Base-by-base conservation (phyloP, 2,113 vertebrate genomes). In the Melanerpes aurifrons region DNA sequence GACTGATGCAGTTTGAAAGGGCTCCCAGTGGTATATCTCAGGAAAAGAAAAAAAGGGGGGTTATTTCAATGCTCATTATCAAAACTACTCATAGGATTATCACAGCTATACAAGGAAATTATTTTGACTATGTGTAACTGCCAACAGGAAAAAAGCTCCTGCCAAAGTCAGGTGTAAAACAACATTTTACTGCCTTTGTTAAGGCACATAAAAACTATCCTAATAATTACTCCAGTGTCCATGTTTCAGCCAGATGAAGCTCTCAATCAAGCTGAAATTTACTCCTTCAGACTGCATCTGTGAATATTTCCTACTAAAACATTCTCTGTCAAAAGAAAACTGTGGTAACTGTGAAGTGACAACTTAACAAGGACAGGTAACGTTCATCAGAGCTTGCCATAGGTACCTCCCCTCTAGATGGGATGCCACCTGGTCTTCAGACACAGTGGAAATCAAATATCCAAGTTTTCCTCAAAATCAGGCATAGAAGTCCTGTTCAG, bases 1-100 rank as follows among this genome's bases (percentile, higher is more conserved):
- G 84, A 92, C 69, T 75, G 78, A 82, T 64, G 43, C 68, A 93
- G 76, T 92, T 91, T 91, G 87, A 93, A 96, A 95, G 48, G 54
- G 59, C 19, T 56, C 91, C 87, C 79, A 83, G 45, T 22, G 86
- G 86, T 40, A 76, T 3, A 84, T 14, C 54, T 84, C 53, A 73
- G 69, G 67, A 90, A 93, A 93, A 92, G 40, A 73, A 69, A 70
- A 93, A 94, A 40, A 15, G 70, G 29, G 59, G 48, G 26, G n/a
- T 82, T 82, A 73, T 73, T 89, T 89, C 70, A 86, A 25, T 78
- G 40, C 32, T 86, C 73, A 70, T 77, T 87, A 75, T 63, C 87
- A 56, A 80, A 92, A 92, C 32, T 69, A 83, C 66, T 88, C 75
- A 73, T 17, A 87, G 62, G 47, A 87, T 81, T 92, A 76, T 53